Evolutionary conservation across 2,888 invertebrate genomes (phyloP).

Genomic region (Caenorhabditis zanzibari): DNA sequence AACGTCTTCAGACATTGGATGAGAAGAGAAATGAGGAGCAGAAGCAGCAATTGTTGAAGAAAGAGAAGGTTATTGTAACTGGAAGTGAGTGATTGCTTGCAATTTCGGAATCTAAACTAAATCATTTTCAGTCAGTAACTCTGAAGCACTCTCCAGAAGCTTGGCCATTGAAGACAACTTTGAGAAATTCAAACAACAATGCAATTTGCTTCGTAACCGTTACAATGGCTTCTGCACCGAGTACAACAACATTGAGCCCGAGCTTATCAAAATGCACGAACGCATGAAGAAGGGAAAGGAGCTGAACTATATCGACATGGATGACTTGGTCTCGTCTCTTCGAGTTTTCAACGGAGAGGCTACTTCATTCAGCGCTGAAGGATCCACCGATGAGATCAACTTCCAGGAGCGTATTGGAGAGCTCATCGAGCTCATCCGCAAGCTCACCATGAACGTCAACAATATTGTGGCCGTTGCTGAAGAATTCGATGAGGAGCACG

Average conservation of each 20-base stretch:
- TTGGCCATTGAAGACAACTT: conserved; percentile 15
- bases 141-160: neutral
- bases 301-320: conserved; percentile 3
- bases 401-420: neutral
- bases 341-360: neutral
- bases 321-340: neutral
- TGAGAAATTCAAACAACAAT: conserved; percentile 8
- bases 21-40: conserved; percentile 14
- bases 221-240: conserved; percentile 9
- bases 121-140: neutral
- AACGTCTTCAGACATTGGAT: conserved; percentile 23
- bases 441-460: neutral
- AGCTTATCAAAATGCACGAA: conserved; percentile 8
- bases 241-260: conserved; percentile 10
- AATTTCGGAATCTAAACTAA: neutral
- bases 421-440: neutral
- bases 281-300: conserved; percentile 12
- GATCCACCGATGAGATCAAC: conserved; percentile 3
- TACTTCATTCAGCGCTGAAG: neutral
- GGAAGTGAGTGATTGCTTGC: neutral
- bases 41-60: conserved; percentile 21
- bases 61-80: neutral
- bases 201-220: neutral
- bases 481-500: neutral
- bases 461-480: neutral